phyloP scores from a whole-genome alignment of 2,113 vertebrate species.

The Potamarius usumacintae region DNA sequence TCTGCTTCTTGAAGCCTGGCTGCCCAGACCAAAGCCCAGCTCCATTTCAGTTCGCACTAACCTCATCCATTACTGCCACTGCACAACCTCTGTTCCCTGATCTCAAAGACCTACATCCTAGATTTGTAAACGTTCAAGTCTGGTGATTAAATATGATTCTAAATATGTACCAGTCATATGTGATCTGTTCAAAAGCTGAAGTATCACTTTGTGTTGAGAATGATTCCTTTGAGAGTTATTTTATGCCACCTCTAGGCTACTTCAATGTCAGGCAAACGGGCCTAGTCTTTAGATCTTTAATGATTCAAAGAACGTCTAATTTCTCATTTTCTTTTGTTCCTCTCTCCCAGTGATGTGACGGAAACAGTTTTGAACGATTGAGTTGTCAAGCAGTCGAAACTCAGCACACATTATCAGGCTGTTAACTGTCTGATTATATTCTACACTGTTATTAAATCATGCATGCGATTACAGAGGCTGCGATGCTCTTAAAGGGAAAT shows the following conservation, averaged over 20 bases:
- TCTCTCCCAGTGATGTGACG: conserved; percentile 55
- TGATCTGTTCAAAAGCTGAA: conserved; percentile 14
- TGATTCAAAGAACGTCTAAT: conserved; percentile 32
- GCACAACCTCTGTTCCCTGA: background rate
- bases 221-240: conserved; percentile 9
- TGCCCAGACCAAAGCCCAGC: conserved; percentile 60
- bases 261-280: conserved; percentile 26
- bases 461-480: conserved; percentile 65
- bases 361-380: conserved; percentile 70
- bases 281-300: conserved; percentile 4
- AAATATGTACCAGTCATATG: background rate
- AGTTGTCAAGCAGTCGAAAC: conserved; percentile 75
- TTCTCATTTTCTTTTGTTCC: conserved; percentile 46
- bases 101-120: conserved; percentile 11
- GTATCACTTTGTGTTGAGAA: conserved; percentile 16
- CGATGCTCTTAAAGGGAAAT: conserved; percentile 52
- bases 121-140: background rate
- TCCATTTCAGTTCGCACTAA: conserved; percentile 62
- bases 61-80: conserved; percentile 34
- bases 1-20: conserved; percentile 70
- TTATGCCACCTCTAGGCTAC: conserved; percentile 8
- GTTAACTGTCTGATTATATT: conserved; percentile 73
- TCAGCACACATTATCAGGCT: conserved; percentile 66
- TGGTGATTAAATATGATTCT: background rate
- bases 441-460: conserved; percentile 73